These are phyloP conservation scores for Penaeus japonicus DNA, from an alignment of 1,140 invertebrate species.

Conservation along the genomic window DNA sequence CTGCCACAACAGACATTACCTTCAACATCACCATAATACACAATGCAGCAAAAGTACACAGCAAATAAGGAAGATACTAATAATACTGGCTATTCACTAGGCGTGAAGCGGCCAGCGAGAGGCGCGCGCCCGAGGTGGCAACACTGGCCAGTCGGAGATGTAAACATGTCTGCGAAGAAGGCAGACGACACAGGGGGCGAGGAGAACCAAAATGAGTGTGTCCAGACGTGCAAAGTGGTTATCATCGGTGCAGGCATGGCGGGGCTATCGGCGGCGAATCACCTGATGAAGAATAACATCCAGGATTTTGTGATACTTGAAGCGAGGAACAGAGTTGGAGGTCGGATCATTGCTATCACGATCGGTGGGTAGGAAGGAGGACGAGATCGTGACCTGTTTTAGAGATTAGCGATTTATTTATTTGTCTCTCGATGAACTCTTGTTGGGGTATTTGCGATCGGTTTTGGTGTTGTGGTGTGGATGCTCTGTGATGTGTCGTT, in stretches of 20 bases:
- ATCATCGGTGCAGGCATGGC: slow-evolving; percentile 89
- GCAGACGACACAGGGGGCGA: slow-evolving; percentile 42
- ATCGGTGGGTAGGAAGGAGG: slow-evolving; percentile 75
- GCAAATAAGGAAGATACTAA: neutral
- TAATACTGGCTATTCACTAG: neutral
- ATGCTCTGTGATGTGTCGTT: too few relatives aligned
- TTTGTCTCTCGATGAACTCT: too few relatives aligned
- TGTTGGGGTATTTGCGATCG: too few relatives aligned
- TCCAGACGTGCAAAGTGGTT: slow-evolving; percentile 69
- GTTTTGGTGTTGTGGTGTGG: too few relatives aligned
- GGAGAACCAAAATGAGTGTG: neutral
- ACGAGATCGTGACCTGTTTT: slow-evolving; percentile 61
- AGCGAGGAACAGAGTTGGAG: slow-evolving; percentile 80
- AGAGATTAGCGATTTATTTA: neutral
- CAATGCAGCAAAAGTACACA: neutral
- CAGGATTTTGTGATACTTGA: slow-evolving; percentile 82
- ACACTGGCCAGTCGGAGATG: neutral
- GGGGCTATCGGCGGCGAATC: slow-evolving; percentile 83
- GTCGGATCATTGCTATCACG: slow-evolving; percentile 78
- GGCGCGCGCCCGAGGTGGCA: neutral
- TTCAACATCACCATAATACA: neutral
- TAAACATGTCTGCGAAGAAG: slow-evolving; percentile 45
- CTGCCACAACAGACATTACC: neutral
- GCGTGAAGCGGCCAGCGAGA: neutral
- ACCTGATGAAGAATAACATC: slow-evolving; percentile 81